Conservation (phyloP, 2,888 invertebrate genomes). For the Sturmia bella region DNA sequence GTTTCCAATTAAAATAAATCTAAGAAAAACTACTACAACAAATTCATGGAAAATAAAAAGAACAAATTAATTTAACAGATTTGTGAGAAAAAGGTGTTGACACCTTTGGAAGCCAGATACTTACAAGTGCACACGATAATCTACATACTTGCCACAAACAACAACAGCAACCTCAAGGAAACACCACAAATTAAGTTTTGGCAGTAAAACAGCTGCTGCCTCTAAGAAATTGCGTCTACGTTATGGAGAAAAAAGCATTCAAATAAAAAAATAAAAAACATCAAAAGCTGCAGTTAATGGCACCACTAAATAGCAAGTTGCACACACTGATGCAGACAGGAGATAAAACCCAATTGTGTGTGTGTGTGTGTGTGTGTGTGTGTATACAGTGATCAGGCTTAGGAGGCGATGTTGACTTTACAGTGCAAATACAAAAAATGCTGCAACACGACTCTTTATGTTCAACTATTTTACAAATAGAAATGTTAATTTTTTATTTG, state of each 20-base stretch:
- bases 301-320: constrained; percentile 62
- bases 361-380: constrained; percentile 5
- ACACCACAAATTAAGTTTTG: not conserved
- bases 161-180: not conserved
- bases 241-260: constrained; percentile 22
- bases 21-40: constrained; percentile 25
- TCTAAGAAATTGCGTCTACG: constrained; percentile 50
- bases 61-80: constrained; percentile 70
- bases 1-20: constrained; percentile 56
- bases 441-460: constrained; percentile 44
- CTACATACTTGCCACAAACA: constrained; percentile 60
- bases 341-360: constrained; percentile 49
- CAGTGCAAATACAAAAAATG: not conserved
- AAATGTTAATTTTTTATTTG: constrained; percentile 51
- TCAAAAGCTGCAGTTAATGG: constrained; percentile 53
- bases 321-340: constrained; percentile 65
- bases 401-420: constrained; percentile 16
- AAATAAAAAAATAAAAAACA: not conserved
- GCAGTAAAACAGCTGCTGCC: constrained; percentile 5
- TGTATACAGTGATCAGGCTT: constrained; percentile 4
- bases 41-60: constrained; percentile 13
- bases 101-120: constrained; percentile 65
- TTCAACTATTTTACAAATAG: constrained; percentile 64
- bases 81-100: constrained; percentile 69
- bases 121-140: constrained; percentile 68